Conservation (phyloP, 2,113 vertebrate species). For the Ochotona princeps region DNA sequence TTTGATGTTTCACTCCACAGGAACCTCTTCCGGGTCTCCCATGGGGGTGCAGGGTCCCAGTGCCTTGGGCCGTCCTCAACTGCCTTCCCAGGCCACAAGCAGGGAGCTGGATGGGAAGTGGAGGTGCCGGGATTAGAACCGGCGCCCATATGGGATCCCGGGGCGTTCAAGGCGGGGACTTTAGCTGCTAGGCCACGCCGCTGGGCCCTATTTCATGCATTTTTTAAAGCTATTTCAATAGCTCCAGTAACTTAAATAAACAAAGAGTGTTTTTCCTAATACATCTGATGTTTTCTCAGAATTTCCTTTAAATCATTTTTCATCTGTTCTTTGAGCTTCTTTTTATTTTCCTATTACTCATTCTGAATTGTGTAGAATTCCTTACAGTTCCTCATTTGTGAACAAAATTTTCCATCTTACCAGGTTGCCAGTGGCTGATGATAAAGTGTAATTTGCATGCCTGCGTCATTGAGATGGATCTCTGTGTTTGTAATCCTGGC, state of each 20-base stretch:
- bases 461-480: neutral
- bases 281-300: neutral
- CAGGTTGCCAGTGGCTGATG: neutral
- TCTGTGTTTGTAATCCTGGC: neutral
- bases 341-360: neutral
- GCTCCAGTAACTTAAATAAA: neutral
- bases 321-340: neutral
- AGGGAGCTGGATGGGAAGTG: too few relatives aligned
- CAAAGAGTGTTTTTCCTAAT: neutral
- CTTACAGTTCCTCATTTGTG: neutral
- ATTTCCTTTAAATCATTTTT: slow-evolving; percentile 42
- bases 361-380: neutral
- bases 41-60: too few relatives aligned
- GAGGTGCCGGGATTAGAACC: too few relatives aligned
- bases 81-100: too few relatives aligned
- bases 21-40: too few relatives aligned
- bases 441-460: neutral
- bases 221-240: neutral
- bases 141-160: too few relatives aligned
- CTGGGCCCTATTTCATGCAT: rapidly evolving
- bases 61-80: too few relatives aligned
- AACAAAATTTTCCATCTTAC: neutral
- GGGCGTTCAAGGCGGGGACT: too few relatives aligned
- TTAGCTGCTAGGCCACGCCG: too few relatives aligned
- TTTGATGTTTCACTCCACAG: too few relatives aligned